These are phyloP conservation scores for Rambutsinella grinnellia DNA, from an alignment of 2,888 invertebrate species.

Conservation along the genomic window DNA sequence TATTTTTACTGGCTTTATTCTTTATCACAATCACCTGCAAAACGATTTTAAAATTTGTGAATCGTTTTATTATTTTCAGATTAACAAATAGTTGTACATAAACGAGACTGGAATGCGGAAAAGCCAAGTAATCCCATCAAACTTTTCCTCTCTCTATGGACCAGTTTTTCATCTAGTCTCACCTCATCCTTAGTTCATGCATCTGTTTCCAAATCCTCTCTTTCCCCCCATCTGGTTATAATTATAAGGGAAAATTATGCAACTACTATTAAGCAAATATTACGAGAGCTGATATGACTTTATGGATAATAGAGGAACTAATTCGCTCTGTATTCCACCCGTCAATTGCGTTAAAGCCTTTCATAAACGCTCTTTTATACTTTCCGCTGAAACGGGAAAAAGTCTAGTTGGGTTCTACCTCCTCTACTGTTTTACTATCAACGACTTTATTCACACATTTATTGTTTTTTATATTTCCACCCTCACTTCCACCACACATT, in stretches of 20 bases:
- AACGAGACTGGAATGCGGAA: too few relatives aligned
- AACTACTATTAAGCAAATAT: too few relatives aligned
- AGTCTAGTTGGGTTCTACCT: neutral
- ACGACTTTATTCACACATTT: conserved; percentile 42
- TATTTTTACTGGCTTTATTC: too few relatives aligned
- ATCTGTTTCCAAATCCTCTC: too few relatives aligned
- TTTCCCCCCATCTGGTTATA: too few relatives aligned
- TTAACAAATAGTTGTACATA: too few relatives aligned
- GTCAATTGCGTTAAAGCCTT: neutral
- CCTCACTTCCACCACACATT: neutral
- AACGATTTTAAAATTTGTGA: too few relatives aligned
- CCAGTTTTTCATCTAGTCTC: conserved; percentile 50
- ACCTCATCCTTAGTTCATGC: conserved; percentile 5
- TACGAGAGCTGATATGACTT: too few relatives aligned
- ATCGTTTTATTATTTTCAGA: too few relatives aligned
- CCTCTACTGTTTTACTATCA: neutral
- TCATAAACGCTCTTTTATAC: neutral
- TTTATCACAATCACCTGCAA: too few relatives aligned
- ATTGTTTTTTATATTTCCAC: conserved; percentile 15
- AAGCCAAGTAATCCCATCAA: too few relatives aligned
- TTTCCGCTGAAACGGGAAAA: neutral
- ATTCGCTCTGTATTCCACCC: neutral
- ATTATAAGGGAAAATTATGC: too few relatives aligned
- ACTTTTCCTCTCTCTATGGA: conserved; percentile 33
- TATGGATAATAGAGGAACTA: neutral